Evolutionary conservation across 2,888 invertebrate genomes (phyloP).

Genomic region (Dryocosmus kuriphilus): DNA sequence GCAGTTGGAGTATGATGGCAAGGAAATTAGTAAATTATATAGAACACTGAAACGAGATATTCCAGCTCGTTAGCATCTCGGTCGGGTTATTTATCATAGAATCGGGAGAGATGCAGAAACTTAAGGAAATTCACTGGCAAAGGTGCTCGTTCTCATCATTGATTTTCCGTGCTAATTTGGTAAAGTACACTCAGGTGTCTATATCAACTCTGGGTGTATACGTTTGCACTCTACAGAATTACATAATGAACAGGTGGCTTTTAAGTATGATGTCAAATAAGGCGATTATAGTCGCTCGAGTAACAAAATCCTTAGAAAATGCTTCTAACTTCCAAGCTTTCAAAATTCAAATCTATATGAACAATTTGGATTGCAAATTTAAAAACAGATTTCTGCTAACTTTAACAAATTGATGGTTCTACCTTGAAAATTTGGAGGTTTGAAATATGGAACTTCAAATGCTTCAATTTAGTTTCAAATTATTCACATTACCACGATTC

Average conservation of each 20-base stretch:
- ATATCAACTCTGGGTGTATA: neutral
- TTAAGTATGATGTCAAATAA: neutral
- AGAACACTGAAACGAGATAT: neutral
- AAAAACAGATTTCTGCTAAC: neutral
- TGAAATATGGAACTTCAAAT: neutral
- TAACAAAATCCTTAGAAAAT: neutral
- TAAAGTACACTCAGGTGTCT: slow-evolving; percentile 9
- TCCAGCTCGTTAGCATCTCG: slow-evolving; percentile 6
- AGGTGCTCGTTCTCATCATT: slow-evolving; percentile 8
- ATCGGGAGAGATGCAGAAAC: neutral
- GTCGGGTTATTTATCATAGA: neutral
- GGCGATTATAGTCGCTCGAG: neutral
- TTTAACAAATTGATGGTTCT: neutral
- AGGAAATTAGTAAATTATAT: too few species aligned
- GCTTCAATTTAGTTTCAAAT: neutral
- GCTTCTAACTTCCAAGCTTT: neutral
- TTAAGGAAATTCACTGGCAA: slow-evolving; percentile 7
- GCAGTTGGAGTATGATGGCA: too few species aligned
- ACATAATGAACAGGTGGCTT: neutral
- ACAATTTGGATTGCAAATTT: too few species aligned
- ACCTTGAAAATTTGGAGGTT: neutral
- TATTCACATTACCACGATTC: neutral
- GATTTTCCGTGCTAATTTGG: slow-evolving; percentile 10
- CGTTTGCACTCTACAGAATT: neutral
- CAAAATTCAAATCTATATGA: too few species aligned